phyloP scores from a whole-genome alignment of 2,113 vertebrate species.

The Lophura nycthemera region DNA sequence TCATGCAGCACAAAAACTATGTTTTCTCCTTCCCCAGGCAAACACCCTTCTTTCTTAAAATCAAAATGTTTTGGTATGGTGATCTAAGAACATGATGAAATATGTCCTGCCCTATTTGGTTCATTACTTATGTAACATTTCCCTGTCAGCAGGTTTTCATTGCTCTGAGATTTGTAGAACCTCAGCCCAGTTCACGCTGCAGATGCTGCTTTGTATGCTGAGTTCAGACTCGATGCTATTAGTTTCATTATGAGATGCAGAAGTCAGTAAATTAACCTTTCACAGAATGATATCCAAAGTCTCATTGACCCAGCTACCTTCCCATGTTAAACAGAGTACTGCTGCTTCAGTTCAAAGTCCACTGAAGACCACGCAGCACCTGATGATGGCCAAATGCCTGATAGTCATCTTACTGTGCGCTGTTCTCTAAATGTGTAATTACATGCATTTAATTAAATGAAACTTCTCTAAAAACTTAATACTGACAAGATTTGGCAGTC shows the following conservation, averaged over 20 bases:
- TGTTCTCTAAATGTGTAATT: background rate
- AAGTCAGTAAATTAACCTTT: background rate
- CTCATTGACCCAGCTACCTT: background rate
- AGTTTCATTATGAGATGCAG: background rate
- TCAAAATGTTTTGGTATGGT: background rate
- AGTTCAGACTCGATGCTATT: background rate
- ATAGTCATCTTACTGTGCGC: background rate
- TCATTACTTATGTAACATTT: constrained; percentile 28
- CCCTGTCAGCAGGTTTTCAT: background rate
- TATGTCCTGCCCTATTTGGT: background rate
- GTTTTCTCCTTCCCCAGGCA: background rate
- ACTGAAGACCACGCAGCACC: background rate
- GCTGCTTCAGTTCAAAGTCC: background rate
- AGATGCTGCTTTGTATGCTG: background rate
- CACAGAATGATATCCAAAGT: background rate
- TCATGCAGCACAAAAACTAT: background rate
- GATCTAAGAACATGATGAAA: constrained; percentile 8
- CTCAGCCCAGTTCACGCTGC: background rate
- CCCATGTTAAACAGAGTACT: background rate
- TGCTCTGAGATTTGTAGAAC: background rate
- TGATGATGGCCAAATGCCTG: background rate
- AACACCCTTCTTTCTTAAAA: background rate
- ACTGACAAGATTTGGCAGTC: background rate
- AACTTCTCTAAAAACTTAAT: background rate
- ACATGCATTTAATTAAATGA: background rate